Evolutionary conservation across 1,140 invertebrate genomes (phyloP), one percentile per base, ranked within the genome.

Genomic region (Artemia franciscana): DNA sequence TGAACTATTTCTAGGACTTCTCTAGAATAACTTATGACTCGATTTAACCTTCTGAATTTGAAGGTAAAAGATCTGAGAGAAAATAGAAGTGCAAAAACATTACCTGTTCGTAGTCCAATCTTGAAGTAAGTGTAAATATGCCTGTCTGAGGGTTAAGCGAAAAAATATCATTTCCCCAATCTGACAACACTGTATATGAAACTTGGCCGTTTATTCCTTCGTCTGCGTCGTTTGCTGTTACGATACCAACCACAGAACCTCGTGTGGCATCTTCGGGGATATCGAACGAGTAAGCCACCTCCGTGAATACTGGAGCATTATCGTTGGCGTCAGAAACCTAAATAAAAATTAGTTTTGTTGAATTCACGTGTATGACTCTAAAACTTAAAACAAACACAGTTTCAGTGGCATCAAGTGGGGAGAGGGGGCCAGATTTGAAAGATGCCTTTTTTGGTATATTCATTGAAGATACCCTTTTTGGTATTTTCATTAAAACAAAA

Each of bases 91-190:
- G n/a, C n/a, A n/a, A n/a, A n/a, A n/a, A 51, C 60, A 64, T 78
- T 73, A 91, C 87, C 79, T 89, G 85, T 77, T 96, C 92, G 73
- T 94, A 91, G 74, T 96, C 91, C 58, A 94, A 79, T 66, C 82
- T 78, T 0, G 86, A 84, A 1, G 88, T 91, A 7, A 93, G 75
- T 4, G 88, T 91, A 70, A 96, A 88, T 12, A 88, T 80, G 28
- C 90, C 89, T 9, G 84, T 89, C 69, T 85, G 84, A 2, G 87
- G 84, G 75, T 94, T 91, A 60, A 97, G 76, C 1, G 86, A 85
- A 73, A 97, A 96, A 0, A 92, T 86, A 69, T 91, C 88, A 70
- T 92, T 90, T 56, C 87, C 88, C 85, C 91, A 95, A 68, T 95
- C 91, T 59, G 85, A 85, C 69, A 94, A 81, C 60, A 92, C 83